These are phyloP conservation scores for Osedax frankpressi DNA, from an alignment of 2,888 invertebrate genomes.

Conservation along the genomic window DNA sequence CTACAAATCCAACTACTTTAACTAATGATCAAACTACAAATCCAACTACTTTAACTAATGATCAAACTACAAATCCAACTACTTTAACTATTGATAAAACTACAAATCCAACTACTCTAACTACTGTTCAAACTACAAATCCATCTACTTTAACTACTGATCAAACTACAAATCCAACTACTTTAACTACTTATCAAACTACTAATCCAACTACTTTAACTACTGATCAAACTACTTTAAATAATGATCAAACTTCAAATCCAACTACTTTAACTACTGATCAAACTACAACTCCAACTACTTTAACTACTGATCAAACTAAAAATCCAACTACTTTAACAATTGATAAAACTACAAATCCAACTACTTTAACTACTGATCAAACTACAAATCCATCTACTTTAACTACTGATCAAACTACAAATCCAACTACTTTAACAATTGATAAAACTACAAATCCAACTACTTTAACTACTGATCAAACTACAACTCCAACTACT, in stretches of 20 bases:
- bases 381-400: not conserved
- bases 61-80: no score
- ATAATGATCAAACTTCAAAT: not conserved
- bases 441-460: not conserved
- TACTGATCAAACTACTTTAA: not conserved
- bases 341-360: not conserved
- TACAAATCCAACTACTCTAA: not conserved
- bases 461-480: not conserved
- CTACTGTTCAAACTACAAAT: not conserved
- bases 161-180: not conserved
- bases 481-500: not conserved
- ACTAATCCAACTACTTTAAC: not conserved
- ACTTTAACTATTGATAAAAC: not conserved
- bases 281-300: not conserved
- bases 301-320: not conserved
- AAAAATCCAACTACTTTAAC: not conserved
- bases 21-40: not conserved
- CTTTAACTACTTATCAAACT: not conserved
- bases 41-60: not conserved
- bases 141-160: not conserved
- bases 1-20: not conserved
- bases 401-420: not conserved
- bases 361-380: not conserved
- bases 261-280: not conserved
- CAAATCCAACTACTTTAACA: not conserved